Percentiles rank a stretch among this genome's conserved stretches.
Evolutionary conservation across 2,888 invertebrate genomes (phyloP).

Genomic region (Melinopterus prodromus): DNA sequence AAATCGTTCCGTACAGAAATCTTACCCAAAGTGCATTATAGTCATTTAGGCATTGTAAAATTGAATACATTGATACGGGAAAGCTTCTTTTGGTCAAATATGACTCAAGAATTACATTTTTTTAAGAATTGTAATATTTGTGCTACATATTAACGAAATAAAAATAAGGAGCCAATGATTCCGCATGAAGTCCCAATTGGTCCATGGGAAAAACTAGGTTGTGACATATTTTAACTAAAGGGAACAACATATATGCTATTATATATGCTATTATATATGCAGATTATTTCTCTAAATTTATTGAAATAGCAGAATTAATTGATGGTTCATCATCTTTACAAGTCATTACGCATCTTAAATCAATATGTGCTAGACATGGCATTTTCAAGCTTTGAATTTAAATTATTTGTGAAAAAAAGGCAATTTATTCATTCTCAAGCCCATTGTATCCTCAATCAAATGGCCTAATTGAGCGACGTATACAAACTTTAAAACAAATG

Average conservation of each 20-base stretch:
- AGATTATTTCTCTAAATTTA: too few species aligned
- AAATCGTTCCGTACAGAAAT: slow-evolving; percentile 39
- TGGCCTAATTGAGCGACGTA: slow-evolving; percentile 42
- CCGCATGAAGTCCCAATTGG: slow-evolving; percentile 38
- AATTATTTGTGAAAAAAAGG: slow-evolving; percentile 40
- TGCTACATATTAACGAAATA: slow-evolving; percentile 37
- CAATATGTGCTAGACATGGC: slow-evolving; percentile 43
- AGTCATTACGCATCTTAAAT: too few species aligned
- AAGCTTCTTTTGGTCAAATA: slow-evolving; percentile 46
- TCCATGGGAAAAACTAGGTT: slow-evolving; percentile 44
- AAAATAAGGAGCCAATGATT: slow-evolving; percentile 42
- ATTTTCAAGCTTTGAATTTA: slow-evolving; percentile 36
- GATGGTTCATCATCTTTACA: too few species aligned
- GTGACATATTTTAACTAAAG: slow-evolving; percentile 44
- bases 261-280: too few species aligned
- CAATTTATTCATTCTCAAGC: slow-evolving; percentile 39
- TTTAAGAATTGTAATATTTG: slow-evolving; percentile 45
- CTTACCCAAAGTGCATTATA: slow-evolving; percentile 43
- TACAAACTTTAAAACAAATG: too few species aligned
- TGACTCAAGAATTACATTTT: slow-evolving; percentile 41
- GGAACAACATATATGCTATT: slow-evolving; percentile 43
- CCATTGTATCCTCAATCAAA: too few species aligned
- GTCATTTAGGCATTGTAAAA: slow-evolving; percentile 46
- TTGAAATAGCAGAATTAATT: too few species aligned
- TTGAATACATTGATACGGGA: slow-evolving; percentile 39